These are phyloP conservation scores for Vanessa tameamea DNA, from an alignment of 1,140 invertebrate species.

Conservation along the genomic window DNA sequence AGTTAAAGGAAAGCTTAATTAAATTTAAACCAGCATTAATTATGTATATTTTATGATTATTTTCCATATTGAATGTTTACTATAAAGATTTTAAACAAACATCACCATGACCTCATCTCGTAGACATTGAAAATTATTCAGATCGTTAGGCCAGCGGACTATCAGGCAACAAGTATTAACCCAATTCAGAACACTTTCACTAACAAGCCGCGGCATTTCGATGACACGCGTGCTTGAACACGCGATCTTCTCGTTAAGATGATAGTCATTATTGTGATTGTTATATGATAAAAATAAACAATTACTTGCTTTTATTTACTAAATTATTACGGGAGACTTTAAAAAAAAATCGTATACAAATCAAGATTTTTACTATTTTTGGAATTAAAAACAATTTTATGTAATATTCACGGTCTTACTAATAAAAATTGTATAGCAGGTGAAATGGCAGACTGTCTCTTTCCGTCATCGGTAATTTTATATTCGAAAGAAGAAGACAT, in stretches of 20 bases:
- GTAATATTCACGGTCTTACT: too few relatives aligned
- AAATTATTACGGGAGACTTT: neutral
- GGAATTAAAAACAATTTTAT: too few relatives aligned
- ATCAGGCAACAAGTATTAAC: neutral
- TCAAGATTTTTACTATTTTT: too few relatives aligned
- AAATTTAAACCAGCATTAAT: too few relatives aligned
- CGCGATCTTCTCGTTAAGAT: constrained; percentile 26
- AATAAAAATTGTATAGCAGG: too few relatives aligned
- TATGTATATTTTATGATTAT: neutral
- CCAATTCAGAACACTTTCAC: constrained; percentile 23
- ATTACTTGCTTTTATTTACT: neutral
- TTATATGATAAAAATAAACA: neutral
- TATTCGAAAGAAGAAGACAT: too few relatives aligned
- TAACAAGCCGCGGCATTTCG: constrained; percentile 12
- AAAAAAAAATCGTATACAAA: too few relatives aligned
- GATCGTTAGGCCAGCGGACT: constrained; percentile 15
- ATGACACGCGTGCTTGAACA: constrained; percentile 31
- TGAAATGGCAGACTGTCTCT: too few relatives aligned
- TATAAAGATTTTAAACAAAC: too few relatives aligned
- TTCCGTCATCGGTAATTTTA: too few relatives aligned
- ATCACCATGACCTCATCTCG: neutral
- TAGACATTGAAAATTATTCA: constrained; percentile 5
- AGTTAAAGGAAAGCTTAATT: too few relatives aligned
- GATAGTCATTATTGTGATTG: neutral
- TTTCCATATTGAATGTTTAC: neutral